Evolutionary conservation across 2,113 vertebrate genomes (phyloP).

Genomic region (Oreochromis tanganicae): DNA sequence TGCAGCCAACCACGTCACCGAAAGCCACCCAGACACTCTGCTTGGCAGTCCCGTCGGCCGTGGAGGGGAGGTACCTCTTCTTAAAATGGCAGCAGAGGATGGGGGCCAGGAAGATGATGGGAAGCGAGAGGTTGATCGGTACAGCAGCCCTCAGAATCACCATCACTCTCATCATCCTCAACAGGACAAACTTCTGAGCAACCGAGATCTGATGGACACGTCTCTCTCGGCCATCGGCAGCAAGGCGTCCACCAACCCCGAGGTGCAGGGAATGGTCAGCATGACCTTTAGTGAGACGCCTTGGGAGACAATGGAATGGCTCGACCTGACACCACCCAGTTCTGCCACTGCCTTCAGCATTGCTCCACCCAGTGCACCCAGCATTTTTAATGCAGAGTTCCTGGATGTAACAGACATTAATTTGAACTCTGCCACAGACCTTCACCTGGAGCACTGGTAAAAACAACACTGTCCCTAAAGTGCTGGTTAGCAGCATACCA

Average conservation of each 20-base stretch:
- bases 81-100: slow-evolving; percentile 82
- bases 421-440: slow-evolving; percentile 92
- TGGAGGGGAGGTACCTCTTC: slow-evolving; percentile 74
- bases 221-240: slow-evolving; percentile 81
- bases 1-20: slow-evolving; percentile 61
- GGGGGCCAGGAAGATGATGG: slow-evolving; percentile 78
- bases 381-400: slow-evolving; percentile 95
- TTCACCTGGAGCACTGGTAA: slow-evolving; percentile 96
- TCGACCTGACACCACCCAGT: slow-evolving; percentile 90
- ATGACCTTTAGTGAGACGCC: slow-evolving; percentile 91
- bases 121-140: slow-evolving; percentile 78
- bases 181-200: slow-evolving; percentile 80
- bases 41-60: slow-evolving; percentile 80
- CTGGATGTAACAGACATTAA: slow-evolving; percentile 92
- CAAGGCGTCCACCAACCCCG: slow-evolving; percentile 78
- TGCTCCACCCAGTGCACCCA: slow-evolving; percentile 76
- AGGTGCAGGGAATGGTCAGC: slow-evolving; percentile 80
- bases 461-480: not conserved
- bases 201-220: slow-evolving; percentile 84
- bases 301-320: slow-evolving; percentile 97
- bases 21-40: slow-evolving; percentile 85
- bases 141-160: slow-evolving; percentile 75
- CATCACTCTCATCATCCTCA: slow-evolving; percentile 78
- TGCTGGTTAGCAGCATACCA: not conserved
- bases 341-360: slow-evolving; percentile 80